Conservation (phyloP, 2,113 vertebrate genomes). For the Gallinago media region DNA sequence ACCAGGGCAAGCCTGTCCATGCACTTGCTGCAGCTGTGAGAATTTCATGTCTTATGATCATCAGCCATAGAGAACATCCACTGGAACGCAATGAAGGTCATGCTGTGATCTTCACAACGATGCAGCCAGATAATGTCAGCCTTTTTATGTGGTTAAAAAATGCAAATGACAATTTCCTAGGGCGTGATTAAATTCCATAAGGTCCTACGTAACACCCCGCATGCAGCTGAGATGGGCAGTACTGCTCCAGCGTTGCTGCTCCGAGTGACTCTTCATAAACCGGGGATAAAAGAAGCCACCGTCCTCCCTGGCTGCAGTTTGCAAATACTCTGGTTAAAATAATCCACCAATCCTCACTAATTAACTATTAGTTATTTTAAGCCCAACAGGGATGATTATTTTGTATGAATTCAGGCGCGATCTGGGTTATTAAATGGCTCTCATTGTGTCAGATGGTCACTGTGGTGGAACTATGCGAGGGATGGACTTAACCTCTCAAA, state of each 20-base stretch:
- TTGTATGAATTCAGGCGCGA: fast-evolving
- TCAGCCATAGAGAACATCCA: not conserved
- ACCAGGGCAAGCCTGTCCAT: too few relatives aligned
- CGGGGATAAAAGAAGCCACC: not conserved
- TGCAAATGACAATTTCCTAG: not conserved
- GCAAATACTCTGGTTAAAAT: not conserved
- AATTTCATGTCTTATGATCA: not conserved
- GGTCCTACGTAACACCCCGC: fast-evolving
- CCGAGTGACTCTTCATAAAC: not conserved
- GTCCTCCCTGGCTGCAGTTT: not conserved
- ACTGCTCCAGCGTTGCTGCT: not conserved
- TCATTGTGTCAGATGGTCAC: not conserved
- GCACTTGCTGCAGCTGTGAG: not conserved
- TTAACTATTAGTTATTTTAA: not conserved
- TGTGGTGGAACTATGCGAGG: not conserved
- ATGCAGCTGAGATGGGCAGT: not conserved
- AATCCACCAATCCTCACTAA: not conserved
- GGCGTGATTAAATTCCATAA: not conserved
- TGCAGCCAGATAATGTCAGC: not conserved
- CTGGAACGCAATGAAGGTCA: not conserved
- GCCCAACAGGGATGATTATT: not conserved
- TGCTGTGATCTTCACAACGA: not conserved
- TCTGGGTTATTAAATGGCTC: not conserved
- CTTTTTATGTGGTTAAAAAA: not conserved
- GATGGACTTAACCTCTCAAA: not conserved